A percentile compares a stretch with the other conserved stretches of the same genome.
These are phyloP conservation scores for Acanthosepion esculentum DNA, from an alignment of 2,888 invertebrate genomes.

Conservation along the genomic window DNA sequence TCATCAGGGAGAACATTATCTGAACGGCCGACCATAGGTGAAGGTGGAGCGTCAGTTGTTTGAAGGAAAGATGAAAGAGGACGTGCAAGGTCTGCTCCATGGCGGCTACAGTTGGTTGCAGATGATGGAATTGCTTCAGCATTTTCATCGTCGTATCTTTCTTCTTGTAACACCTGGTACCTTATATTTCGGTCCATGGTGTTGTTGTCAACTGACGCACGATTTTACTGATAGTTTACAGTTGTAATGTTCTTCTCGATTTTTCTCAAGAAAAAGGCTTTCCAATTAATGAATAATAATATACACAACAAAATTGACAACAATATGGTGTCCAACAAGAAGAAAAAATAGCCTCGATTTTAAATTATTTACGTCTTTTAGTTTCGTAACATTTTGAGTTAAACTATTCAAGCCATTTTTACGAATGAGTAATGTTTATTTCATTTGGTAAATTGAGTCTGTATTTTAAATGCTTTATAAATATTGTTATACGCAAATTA, in stretches of 20 bases:
- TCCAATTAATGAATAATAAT: not conserved
- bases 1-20: not conserved
- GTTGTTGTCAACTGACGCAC: not conserved
- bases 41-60: not conserved
- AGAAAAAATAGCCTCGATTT: constrained; percentile 33
- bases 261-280: not conserved
- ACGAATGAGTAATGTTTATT: not conserved
- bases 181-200: constrained; percentile 45
- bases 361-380: not conserved
- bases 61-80: not conserved
- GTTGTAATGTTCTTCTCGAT: not conserved
- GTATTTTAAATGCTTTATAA: not conserved
- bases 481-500: not conserved
- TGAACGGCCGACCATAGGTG: not conserved
- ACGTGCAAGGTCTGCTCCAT: not conserved
- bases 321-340: not conserved
- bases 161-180: constrained; percentile 38
- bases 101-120: constrained; percentile 37
- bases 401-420: not conserved
- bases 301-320: not conserved
- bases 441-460: not conserved
- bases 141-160: constrained; percentile 1
- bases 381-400: not conserved
- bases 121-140: not conserved
- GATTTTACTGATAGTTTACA: not conserved